Base-by-base conservation (phyloP, 2,888 invertebrate genomes). In the Reticulitermes lucifugus region DNA sequence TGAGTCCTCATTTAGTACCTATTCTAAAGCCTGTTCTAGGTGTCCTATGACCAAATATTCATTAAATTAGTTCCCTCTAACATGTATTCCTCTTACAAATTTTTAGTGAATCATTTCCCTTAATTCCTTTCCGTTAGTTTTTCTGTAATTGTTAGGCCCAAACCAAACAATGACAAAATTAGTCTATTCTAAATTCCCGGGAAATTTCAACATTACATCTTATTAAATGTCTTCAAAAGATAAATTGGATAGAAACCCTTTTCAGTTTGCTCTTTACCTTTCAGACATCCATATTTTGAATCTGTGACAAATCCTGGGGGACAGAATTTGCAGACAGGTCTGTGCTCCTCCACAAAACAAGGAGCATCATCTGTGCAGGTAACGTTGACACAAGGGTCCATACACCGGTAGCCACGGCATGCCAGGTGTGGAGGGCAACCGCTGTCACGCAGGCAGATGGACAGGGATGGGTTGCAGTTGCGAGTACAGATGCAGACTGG, bases 251-350 rank as follows among this genome's bases (percentile, higher is more conserved):
- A 77, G 4, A 41, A 77, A 2, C n/a, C n/a, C 22, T 43, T 77
- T 46, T n/a, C 46, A 77, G 46, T 29, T 55, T 35, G 43, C 51
- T 79, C 89, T 93, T 97, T 98, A 98, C 98, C 97, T 97, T 97
- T 96, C 93, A 96, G 95, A 94, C 98, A 98, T 96, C 97, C 97
- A 93, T 96, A 96, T 94, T 95, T 95, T 91, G 96, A 94, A 93
- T 98, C 97, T 92, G 96, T 95, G 93, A 95, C 95, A 94, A 96
- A 98, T 93, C 97, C 98, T 92, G 94, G 94, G 90, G 98, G 97
- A 94, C 98, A 98, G 94, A 96, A 97, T 95, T 97, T 97, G 96
- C 98, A 98, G 92, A 96, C 95, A 89, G 98, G 96, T 93, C 96
- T 96, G 93, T 98, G 98, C 92, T 97, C 96, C 94, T 97, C 97